Base-by-base conservation (phyloP, 2,113 vertebrate genomes). In the Probosciger aterrimus region DNA sequence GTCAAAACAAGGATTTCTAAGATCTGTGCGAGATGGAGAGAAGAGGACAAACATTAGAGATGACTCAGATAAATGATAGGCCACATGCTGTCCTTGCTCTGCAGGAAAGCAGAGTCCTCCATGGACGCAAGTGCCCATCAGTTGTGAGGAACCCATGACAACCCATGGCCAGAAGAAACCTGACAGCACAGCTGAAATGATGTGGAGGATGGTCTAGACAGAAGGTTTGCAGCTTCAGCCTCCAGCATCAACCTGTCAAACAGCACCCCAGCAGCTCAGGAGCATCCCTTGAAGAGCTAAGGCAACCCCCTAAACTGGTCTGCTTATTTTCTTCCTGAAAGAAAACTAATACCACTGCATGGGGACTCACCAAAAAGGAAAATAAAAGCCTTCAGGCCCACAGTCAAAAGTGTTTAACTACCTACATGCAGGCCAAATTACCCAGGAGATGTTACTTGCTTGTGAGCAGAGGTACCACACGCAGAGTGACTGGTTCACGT, bases 381-480 rank as follows among this genome's bases (percentile, higher is more conserved):
- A 81, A 28, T 10, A 50, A 88, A 47, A 65, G 7, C 46, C 23
- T 52, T 44, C 52, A 71, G 76, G 31, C 7, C n/a, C 27, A 41
- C 1, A 52, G 59, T 53, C 67, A 74, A 86, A 74, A 64, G 7
- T 5, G 9, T 79, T 84, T 64, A 87, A 73, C 22, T 89, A 43
- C 30, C 30, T 43, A 63, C 22, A 27, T 0, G 0, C 19, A 83
- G 41, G 37, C 16, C 31, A 39, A 67, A 74, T 50, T 33, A 82
- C 44, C 23, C 64, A 73, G n/a, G 43, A 91, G 69, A 47, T 4
- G 4, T 0, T 4, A 55, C 39, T 33, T 57, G 60, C 52, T 60
- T 2, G 0, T 8, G 23, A 91, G 30, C 37, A 64, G 30, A 18
- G 30, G 44, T 33, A 28, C 20, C 1, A 1, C 30, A 50, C 0